phyloP scores from a whole-genome alignment of 2,113 vertebrate genomes.

The Myrmophylax atrothorax region DNA sequence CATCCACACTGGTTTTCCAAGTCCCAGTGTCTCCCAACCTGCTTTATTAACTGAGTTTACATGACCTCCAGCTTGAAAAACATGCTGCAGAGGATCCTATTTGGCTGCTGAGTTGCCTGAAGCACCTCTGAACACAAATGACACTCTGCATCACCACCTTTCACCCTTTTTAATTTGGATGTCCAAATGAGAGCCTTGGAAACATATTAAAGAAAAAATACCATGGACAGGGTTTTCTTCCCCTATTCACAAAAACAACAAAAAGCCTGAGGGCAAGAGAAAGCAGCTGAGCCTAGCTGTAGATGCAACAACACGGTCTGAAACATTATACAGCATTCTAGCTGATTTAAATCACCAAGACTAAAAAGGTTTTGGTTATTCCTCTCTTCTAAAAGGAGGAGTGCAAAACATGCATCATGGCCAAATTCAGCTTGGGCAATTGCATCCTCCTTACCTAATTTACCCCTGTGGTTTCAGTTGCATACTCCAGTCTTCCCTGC shows the following conservation, averaged over 20 bases:
- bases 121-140: background rate
- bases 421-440: background rate
- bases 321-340: background rate
- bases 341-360: background rate
- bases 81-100: background rate
- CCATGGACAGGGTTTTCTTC: background rate
- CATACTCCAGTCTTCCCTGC: background rate
- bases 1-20: background rate
- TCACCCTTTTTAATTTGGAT: background rate
- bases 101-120: background rate
- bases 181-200: background rate
- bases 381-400: background rate
- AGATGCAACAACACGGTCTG: background rate
- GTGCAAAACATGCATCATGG: background rate
- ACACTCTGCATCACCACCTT: background rate
- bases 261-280: background rate
- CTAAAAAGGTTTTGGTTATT: background rate
- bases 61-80: background rate
- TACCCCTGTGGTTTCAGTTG: background rate
- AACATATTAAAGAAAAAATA: background rate
- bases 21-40: background rate
- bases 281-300: background rate
- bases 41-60: background rate
- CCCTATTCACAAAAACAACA: background rate
- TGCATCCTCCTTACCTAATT: conserved; percentile 2